Evolutionary conservation across 2,797 vertebrate genomes (phyloP), one percentile per base, ranked within the genome.

Genomic region (Babyrousa celebensis): DNA sequence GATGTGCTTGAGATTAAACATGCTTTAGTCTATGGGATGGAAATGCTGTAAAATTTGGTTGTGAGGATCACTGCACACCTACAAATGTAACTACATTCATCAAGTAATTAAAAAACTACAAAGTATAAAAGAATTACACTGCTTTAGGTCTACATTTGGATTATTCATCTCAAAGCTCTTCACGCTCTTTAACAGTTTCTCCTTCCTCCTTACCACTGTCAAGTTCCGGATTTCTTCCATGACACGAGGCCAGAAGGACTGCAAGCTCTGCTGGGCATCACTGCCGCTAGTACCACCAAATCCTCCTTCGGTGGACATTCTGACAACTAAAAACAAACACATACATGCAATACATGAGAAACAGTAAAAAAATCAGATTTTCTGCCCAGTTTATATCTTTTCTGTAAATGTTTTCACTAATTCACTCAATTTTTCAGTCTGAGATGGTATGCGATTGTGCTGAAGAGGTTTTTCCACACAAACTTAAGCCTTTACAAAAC

Each of bases 211-310:
- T 99, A 99, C 99, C 99, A 99, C 99, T 54, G 99, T 99, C 96
- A 99, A 98, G 98, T 99, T 99, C 93, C 99, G 99, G 95, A 99
- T 99, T 98, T 99, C 99, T 97, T 99, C 99, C 99, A 99, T 99
- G 96, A 99, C 99, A 1, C 99, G 99, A 17, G 99, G 99, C 99
- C 99, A 99, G 98, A 99, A 99, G 97, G 99, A 99, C 98, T 99
- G 99, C 12, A 99, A 98, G 97, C 99, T 99, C 87, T 99, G 99
- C 99, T 99, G 99, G 93, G 99, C 99, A 98, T 99, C 99, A 92
- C 99, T 99, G 98, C 98, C 99, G 48, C 99, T 98, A 0, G 96
- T 97, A 1, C 99, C 98, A 96, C 99, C 99, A 18, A 99, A 99
- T 0, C 99, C 99, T 79, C 98, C 98, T 32, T 99, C 99, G 29